Conservation (phyloP, 2,113 vertebrate genomes). For the Anhinga rufa region DNA sequence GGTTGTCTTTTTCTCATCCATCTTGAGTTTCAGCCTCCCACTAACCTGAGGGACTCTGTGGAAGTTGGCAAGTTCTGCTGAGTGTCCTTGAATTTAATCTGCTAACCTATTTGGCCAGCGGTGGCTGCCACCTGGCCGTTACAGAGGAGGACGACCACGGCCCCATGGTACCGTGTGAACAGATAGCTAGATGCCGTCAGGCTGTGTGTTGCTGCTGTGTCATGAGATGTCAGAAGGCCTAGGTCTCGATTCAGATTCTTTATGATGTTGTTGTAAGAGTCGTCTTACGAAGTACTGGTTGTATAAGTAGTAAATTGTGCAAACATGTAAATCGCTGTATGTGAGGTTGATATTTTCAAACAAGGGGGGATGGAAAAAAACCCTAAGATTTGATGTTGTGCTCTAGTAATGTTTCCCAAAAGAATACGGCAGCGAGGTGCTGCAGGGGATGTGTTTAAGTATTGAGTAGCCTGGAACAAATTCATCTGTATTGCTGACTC, state of each 20-base stretch:
- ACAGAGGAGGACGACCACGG: neutral
- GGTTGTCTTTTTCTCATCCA: neutral
- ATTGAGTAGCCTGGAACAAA: neutral
- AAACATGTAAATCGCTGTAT: neutral
- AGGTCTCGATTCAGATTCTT: neutral
- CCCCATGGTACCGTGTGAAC: neutral
- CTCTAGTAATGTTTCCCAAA: neutral
- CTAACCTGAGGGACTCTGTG: neutral
- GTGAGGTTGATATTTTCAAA: neutral
- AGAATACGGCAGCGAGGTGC: neutral
- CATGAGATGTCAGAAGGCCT: neutral
- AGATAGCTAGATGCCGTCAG: neutral
- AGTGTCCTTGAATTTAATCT: neutral
- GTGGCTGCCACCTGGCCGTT: neutral
- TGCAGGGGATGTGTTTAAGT: neutral
- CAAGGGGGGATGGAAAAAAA: neutral
- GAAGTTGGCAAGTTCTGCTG: neutral
- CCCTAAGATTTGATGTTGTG: neutral
- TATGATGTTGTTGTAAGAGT: neutral
- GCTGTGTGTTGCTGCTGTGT: neutral
- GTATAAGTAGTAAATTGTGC: neutral
- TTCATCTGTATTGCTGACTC: neutral
- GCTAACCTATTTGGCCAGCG: neutral
- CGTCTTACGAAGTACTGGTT: neutral
- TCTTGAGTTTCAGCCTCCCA: neutral